Conservation (phyloP, 2,797 vertebrate species). For the Moxostoma hubbsi region DNA sequence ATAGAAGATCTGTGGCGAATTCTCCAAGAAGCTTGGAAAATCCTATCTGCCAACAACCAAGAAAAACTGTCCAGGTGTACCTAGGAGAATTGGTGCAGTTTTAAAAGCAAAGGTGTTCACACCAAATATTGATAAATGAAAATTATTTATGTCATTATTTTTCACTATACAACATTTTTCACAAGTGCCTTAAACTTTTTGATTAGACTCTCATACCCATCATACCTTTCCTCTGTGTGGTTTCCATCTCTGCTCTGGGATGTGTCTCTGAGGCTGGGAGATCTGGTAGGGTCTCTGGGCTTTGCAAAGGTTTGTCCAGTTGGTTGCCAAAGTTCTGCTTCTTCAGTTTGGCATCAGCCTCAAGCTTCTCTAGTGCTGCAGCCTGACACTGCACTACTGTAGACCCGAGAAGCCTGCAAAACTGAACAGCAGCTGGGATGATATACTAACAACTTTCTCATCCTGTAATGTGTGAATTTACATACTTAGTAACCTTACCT, state of each 20-base stretch:
- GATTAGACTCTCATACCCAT: neutral
- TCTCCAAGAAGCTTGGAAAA: no score
- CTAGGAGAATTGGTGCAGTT: no score
- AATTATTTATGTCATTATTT: no score
- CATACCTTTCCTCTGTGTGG: slow-evolving; percentile 80
- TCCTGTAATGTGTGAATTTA: neutral
- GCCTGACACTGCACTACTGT: slow-evolving; percentile 84
- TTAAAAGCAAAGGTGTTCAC: no score
- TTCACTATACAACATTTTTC: no score
- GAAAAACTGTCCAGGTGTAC: no score
- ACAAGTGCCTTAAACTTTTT: no score
- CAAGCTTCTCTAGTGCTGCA: slow-evolving; percentile 81
- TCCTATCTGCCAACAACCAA: no score
- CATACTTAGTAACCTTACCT: slow-evolving; percentile 75
- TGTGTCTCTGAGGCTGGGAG: slow-evolving; percentile 65
- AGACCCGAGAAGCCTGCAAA: slow-evolving; percentile 84
- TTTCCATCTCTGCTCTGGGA: slow-evolving; percentile 71
- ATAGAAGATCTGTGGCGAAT: no score
- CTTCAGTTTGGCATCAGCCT: slow-evolving; percentile 80
- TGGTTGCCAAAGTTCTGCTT: slow-evolving; percentile 91
- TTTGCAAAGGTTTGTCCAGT: slow-evolving; percentile 72
- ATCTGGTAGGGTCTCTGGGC: slow-evolving; percentile 49
- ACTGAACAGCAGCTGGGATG: slow-evolving; percentile 70
- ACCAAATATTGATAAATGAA: no score
- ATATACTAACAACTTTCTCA: no score